These are phyloP conservation scores for Patella caerulea DNA, from an alignment of 2,888 invertebrate species.

Conservation along the genomic window DNA sequence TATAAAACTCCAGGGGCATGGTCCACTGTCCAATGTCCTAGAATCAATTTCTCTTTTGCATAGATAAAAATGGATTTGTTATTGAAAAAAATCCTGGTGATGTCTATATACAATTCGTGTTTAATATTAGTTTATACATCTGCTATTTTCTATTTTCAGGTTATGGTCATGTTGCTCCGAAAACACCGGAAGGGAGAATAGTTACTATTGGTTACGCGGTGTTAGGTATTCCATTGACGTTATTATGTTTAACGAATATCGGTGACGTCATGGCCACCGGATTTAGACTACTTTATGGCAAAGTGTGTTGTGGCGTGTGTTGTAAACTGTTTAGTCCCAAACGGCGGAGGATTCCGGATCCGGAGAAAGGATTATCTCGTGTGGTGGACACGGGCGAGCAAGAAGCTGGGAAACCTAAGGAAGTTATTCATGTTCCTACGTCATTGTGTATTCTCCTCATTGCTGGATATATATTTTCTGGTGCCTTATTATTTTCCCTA, in stretches of 20 bases:
- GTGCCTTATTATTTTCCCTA: constrained; percentile 66
- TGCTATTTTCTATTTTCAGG: constrained; percentile 52
- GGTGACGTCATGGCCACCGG: constrained; percentile 71
- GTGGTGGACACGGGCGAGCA: constrained; percentile 51
- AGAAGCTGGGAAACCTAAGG: constrained; percentile 53
- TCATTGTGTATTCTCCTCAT: constrained; percentile 68
- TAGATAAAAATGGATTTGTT: too few relatives aligned
- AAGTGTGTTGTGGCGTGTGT: constrained; percentile 67
- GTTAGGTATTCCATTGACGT: constrained; percentile 68
- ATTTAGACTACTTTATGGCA: constrained; percentile 75
- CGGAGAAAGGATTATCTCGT: constrained; percentile 51
- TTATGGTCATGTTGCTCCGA: constrained; percentile 69
- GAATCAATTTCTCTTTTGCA: too few relatives aligned
- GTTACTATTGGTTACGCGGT: constrained; percentile 69
- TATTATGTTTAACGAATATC: constrained; percentile 68
- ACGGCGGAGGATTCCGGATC: constrained; percentile 39
- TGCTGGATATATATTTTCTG: constrained; percentile 68
- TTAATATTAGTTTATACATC: not conserved
- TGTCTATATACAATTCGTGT: too few relatives aligned
- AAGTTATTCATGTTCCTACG: constrained; percentile 68
- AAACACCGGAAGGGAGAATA: constrained; percentile 63
- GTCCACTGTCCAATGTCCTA: too few relatives aligned
- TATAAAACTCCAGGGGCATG: too few relatives aligned
- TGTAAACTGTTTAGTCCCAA: constrained; percentile 58
- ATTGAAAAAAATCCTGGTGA: too few relatives aligned